These are phyloP conservation scores for Melopsittacus undulatus DNA, from an alignment of 2,797 vertebrate genomes.

Conservation along the genomic window DNA sequence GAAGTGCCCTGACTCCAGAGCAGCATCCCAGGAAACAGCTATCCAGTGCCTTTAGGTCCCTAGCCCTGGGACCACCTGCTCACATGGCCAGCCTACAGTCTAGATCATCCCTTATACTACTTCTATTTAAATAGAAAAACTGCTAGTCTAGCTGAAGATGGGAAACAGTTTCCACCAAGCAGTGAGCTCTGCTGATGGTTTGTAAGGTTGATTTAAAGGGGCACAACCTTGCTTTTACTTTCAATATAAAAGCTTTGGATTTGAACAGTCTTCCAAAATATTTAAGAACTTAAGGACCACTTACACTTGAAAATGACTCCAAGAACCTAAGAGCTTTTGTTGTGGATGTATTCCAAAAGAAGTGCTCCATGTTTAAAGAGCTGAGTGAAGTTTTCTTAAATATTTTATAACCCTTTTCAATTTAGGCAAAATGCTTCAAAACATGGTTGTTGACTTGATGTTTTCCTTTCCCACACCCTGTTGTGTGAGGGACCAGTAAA, in stretches of 20 bases:
- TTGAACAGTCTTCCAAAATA: not conserved
- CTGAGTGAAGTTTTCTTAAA: not conserved
- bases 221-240: not conserved
- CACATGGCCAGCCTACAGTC: not conserved
- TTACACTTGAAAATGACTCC: not conserved
- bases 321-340: not conserved
- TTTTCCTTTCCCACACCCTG: not conserved
- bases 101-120: not conserved
- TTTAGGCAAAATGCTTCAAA: not conserved
- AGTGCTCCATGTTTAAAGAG: not conserved
- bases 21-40: not conserved
- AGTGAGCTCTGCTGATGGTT: not conserved
- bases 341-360: not conserved
- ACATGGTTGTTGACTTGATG: not conserved
- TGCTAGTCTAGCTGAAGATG: not conserved
- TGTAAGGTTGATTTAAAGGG: not conserved
- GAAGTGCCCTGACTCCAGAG: rapidly evolving
- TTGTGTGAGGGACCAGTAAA: not conserved
- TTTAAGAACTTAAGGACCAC: not conserved
- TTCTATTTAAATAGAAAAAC: not conserved
- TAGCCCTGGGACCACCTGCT: not conserved
- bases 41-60: rapidly evolving
- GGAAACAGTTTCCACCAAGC: not conserved
- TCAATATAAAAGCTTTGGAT: not conserved
- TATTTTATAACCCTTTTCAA: not conserved